Evolutionary conservation across 2,797 vertebrate species (phyloP).

Genomic region (Percopsis omiscomaycus): DNA sequence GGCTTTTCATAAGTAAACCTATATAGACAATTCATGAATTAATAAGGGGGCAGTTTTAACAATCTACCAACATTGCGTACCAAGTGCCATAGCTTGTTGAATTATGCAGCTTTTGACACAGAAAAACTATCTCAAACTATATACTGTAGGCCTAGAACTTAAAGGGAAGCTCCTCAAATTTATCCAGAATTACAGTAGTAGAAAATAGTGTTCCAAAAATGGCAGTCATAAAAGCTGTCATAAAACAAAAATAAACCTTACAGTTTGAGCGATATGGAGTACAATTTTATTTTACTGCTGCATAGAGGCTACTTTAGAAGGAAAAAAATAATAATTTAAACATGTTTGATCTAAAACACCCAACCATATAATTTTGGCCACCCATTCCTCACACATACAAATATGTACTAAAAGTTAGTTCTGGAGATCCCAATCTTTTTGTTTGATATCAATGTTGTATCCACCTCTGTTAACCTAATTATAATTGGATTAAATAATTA

Average conservation of each 20-base stretch:
- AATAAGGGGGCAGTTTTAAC: too few species aligned
- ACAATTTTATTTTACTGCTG: slow-evolving; percentile 65
- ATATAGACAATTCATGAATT: too few species aligned
- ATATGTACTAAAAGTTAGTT: slow-evolving; percentile 9
- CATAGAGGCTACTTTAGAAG: slow-evolving; percentile 43
- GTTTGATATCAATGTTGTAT: slow-evolving; percentile 29
- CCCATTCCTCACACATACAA: slow-evolving; percentile 53
- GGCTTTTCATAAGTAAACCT: too few species aligned
- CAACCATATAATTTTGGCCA: slow-evolving; percentile 48
- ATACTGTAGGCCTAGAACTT: too few species aligned
- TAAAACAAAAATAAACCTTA: slow-evolving; percentile 64
- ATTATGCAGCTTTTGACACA: too few species aligned
- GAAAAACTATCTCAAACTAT: too few species aligned
- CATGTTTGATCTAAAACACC: slow-evolving; percentile 55
- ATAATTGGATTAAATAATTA: slow-evolving; percentile 45
- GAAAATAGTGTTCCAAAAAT: slow-evolving; percentile 33
- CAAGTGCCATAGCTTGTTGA: too few species aligned
- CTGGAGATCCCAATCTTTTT: too few species aligned
- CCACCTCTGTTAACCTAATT: slow-evolving; percentile 29
- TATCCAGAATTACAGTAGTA: too few species aligned
- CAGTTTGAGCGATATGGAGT: slow-evolving; percentile 65
- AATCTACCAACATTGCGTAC: too few species aligned
- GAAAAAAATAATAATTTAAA: slow-evolving; percentile 63
- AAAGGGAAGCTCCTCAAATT: too few species aligned
- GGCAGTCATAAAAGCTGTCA: slow-evolving; percentile 63